Conservation (phyloP, 2,797 vertebrate species). For the Ara ararauna region DNA sequence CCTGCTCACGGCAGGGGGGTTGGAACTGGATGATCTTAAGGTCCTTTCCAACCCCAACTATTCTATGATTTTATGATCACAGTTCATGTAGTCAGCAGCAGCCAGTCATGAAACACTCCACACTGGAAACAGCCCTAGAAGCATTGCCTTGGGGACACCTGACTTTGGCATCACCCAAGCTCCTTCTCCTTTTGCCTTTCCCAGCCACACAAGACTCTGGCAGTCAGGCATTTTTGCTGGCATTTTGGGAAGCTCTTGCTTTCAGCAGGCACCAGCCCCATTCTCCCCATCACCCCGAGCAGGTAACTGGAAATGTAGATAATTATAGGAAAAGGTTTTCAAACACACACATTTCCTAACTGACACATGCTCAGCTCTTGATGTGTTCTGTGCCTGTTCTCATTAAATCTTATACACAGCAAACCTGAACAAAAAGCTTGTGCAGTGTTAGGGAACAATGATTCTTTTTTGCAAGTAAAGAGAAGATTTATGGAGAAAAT, state of each 20-base stretch:
- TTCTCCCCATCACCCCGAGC: neutral
- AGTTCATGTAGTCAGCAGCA: neutral
- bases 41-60: too few species aligned
- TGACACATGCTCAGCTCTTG: conserved; percentile 58
- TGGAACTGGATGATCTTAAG: too few species aligned
- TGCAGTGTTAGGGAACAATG: conserved; percentile 66
- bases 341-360: conserved; percentile 49
- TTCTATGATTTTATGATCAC: too few species aligned
- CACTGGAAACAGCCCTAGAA: accelerated
- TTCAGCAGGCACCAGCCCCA: neutral
- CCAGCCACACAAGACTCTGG: too few species aligned
- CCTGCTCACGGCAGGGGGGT: too few species aligned
- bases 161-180: accelerated
- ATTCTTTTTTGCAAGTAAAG: conserved; percentile 70
- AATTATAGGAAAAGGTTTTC: conserved; percentile 64
- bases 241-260: neutral
- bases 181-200: neutral
- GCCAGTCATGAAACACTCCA: accelerated
- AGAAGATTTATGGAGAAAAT: conserved; percentile 72
- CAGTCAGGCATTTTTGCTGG: neutral
- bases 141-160: accelerated
- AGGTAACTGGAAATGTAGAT: neutral
- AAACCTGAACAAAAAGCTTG: conserved; percentile 64
- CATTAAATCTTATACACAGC: conserved; percentile 76
- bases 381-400: conserved; percentile 63